Percentiles rank a stretch among this genome's conserved stretches.
phyloP scores from a whole-genome alignment of 2,797 vertebrate genomes.

The Cyclura pinguis region DNA sequence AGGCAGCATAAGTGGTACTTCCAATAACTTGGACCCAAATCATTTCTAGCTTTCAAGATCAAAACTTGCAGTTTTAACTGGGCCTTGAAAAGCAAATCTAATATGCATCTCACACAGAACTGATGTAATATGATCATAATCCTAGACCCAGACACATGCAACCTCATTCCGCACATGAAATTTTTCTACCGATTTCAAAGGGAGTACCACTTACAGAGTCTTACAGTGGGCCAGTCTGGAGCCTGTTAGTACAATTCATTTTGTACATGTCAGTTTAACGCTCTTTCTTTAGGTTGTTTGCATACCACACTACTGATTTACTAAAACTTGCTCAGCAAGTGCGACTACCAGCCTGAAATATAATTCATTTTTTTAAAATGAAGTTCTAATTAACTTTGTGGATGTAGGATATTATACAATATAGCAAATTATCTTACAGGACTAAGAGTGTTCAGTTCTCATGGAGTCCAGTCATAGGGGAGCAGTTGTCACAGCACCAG shows the following conservation, averaged over 20 bases:
- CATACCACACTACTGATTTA: neutral
- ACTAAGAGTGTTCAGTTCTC: neutral
- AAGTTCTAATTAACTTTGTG: neutral
- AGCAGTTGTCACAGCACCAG: neutral
- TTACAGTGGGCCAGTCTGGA: too few species aligned
- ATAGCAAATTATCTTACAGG: neutral
- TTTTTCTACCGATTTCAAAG: too few species aligned
- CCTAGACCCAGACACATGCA: too few species aligned
- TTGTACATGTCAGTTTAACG: too few species aligned
- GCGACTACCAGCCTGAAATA: neutral
- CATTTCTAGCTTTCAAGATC: neutral
- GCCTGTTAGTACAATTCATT: too few species aligned
- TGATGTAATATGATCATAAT: too few species aligned
- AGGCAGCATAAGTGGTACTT: neutral
- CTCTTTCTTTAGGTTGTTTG: neutral
- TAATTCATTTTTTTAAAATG: neutral
- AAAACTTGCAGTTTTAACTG: neutral
- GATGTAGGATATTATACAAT: neutral
- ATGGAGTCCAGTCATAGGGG: neutral
- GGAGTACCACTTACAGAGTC: too few species aligned
- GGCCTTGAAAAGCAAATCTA: too few species aligned
- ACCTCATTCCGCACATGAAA: too few species aligned
- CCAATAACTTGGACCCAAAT: neutral
- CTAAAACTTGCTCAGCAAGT: neutral
- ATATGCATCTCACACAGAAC: too few species aligned